Conservation (phyloP, 2,113 vertebrate species). For the Phoxinus phoxinus region DNA sequence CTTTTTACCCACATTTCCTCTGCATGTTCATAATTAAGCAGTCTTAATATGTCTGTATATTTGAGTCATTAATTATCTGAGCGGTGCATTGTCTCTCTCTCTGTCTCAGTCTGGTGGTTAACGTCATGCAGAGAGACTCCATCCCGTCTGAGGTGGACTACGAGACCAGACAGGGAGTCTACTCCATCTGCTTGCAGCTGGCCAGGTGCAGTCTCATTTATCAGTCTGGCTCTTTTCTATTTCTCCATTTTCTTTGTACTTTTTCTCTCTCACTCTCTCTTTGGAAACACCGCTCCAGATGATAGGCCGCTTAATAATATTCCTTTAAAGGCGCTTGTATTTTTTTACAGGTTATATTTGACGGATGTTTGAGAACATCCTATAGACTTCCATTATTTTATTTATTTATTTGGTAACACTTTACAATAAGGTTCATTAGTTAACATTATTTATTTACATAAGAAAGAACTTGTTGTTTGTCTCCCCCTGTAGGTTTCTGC, state of each 20-base stretch:
- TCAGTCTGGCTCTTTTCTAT: background rate
- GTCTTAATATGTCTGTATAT: constrained; percentile 4
- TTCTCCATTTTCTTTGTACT: background rate
- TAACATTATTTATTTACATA: no score
- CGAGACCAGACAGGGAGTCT: constrained; percentile 97
- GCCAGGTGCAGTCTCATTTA: constrained; percentile 80
- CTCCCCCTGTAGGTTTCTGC: constrained; percentile 84
- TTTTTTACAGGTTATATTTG: background rate
- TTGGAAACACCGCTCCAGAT: background rate
- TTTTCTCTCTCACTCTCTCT: background rate
- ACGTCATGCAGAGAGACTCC: constrained; percentile 98
- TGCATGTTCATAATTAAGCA: background rate
- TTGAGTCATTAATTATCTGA: background rate
- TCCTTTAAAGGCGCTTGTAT: background rate
- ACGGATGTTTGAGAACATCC: no score
- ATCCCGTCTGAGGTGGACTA: constrained; percentile 98
- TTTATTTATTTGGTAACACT: no score
- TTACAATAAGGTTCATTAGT: no score
- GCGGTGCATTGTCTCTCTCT: constrained; percentile 38
- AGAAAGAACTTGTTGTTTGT: background rate
- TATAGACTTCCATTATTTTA: no score
- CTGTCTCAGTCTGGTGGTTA: constrained; percentile 91
- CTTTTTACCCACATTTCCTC: background rate
- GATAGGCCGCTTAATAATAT: background rate
- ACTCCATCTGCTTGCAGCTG: constrained; percentile 96